phyloP scores from a whole-genome alignment of 2,113 vertebrate species.

The Saguinus midas region DNA sequence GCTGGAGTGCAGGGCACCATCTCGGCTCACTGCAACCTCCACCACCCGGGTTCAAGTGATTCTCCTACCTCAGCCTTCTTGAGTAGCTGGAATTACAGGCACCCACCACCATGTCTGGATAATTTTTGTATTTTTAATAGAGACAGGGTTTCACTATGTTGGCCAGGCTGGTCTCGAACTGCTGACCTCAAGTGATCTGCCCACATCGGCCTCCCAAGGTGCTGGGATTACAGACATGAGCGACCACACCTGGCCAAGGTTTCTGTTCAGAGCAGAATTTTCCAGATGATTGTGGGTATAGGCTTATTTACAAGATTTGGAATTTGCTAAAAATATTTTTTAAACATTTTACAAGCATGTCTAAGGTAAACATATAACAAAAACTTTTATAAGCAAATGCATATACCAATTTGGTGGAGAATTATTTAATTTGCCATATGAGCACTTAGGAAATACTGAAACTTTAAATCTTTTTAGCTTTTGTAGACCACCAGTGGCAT shows the following conservation, averaged over 20 bases:
- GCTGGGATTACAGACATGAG: too few relatives aligned
- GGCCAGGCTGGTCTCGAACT: too few relatives aligned
- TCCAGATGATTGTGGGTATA: not conserved
- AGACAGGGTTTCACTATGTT: too few relatives aligned
- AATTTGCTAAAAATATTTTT: not conserved
- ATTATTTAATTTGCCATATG: not conserved
- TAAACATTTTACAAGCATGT: not conserved
- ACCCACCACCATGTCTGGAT: too few relatives aligned
- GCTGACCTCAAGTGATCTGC: too few relatives aligned
- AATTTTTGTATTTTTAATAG: too few relatives aligned
- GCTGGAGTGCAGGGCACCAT: too few relatives aligned
- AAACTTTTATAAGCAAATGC: not conserved
- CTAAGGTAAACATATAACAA: not conserved
- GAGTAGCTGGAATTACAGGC: too few relatives aligned
- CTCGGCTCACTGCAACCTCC: too few relatives aligned
- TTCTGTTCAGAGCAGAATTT: not conserved
- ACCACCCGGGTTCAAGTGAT: too few relatives aligned
- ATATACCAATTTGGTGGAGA: not conserved
- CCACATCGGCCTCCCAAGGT: too few relatives aligned
- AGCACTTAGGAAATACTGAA: not conserved
- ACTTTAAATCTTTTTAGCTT: not conserved
- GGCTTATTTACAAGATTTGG: not conserved
- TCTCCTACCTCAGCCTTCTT: too few relatives aligned
- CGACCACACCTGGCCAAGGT: not conserved
- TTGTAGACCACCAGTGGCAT: not conserved